A percentile compares a stretch with the other conserved stretches of the same genome.
Evolutionary conservation across 37 sponge, comb jelly and placozoan genomes (phyloP).

Genomic region (Amphimedon queenslandica): DNA sequence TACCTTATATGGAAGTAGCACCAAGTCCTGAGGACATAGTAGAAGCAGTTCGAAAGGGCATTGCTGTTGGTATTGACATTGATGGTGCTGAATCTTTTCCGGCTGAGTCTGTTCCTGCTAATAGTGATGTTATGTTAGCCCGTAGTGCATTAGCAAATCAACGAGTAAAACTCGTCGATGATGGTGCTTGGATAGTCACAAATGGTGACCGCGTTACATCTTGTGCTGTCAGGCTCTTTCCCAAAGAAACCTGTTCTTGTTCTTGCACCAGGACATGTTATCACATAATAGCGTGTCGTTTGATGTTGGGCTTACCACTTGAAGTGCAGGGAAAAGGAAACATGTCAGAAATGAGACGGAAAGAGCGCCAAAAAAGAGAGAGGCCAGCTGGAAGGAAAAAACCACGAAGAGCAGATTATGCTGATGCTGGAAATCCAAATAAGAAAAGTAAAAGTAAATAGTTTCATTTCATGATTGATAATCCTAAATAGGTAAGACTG

Average conservation of each 20-base stretch:
- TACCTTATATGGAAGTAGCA: background rate
- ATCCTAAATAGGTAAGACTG: too few relatives aligned
- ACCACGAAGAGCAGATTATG: too few relatives aligned
- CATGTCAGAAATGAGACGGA: too few relatives aligned
- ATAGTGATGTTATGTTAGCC: constrained; percentile 11
- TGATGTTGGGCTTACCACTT: constrained; percentile 13
- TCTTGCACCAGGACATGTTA: constrained; percentile 13
- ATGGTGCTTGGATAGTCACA: constrained; percentile 20
- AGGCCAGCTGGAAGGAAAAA: too few relatives aligned
- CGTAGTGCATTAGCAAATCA: background rate
- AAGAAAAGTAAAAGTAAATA: too few relatives aligned
- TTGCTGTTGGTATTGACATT: background rate
- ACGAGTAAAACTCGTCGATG: constrained; percentile 1
- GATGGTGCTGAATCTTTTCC: background rate
- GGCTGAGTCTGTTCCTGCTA: background rate
- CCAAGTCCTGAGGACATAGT: constrained; percentile 11
- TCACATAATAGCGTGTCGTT: constrained; percentile 15
- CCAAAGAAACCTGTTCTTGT: constrained; percentile 17
- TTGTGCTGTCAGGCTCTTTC: constrained; percentile 9
- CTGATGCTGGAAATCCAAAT: too few relatives aligned
- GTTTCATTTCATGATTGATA: too few relatives aligned
- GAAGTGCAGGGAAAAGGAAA: too few relatives aligned
- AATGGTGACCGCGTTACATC: constrained; percentile 6
- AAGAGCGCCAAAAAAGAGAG: too few relatives aligned
- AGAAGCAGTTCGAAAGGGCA: background rate